phyloP scores from a whole-genome alignment of 2,113 vertebrate species.

The Myotis yumanensis region DNA sequence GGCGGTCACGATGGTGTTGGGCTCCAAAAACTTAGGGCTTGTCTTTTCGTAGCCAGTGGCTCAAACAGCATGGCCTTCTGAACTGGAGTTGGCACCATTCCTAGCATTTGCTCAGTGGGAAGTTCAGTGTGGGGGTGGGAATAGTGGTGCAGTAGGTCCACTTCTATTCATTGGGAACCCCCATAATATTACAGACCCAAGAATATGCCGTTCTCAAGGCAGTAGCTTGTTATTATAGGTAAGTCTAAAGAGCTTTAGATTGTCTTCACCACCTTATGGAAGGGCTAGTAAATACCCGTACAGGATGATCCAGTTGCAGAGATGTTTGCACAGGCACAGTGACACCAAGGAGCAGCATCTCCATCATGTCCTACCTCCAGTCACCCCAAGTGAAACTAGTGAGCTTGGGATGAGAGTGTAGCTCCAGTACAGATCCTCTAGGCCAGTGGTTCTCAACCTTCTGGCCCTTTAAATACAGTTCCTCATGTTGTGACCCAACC shows the following conservation, averaged over 20 bases:
- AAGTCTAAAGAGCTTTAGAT: not conserved
- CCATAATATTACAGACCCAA: not conserved
- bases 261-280: not conserved
- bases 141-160: not conserved
- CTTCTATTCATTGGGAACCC: not conserved
- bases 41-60: not conserved
- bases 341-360: not conserved
- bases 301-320: not conserved
- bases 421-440: not conserved
- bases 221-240: not conserved
- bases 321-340: accelerated
- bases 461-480: no score
- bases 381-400: not conserved
- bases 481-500: no score
- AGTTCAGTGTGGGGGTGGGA: not conserved
- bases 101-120: not conserved
- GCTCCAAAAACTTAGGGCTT: not conserved
- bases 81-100: not conserved
- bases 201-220: not conserved
- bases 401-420: not conserved
- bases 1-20: not conserved
- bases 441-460: no score
- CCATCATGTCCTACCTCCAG: not conserved
- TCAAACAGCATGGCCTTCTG: not conserved
- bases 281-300: not conserved